phyloP scores from a whole-genome alignment of 2,113 vertebrate genomes.

The Tupaia tana region DNA sequence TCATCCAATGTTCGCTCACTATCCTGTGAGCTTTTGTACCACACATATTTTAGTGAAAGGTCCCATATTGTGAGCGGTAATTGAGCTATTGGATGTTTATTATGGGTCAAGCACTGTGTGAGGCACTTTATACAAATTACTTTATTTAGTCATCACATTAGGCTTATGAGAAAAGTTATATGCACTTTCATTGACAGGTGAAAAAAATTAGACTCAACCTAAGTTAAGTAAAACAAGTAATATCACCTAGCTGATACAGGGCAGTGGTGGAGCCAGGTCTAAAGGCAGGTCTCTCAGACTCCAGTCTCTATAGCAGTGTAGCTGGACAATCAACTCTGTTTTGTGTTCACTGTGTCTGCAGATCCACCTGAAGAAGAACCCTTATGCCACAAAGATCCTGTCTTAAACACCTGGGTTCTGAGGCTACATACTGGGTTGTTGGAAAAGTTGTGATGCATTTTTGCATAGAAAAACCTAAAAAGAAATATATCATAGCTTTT shows the following conservation, averaged over 20 bases:
- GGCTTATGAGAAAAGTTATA: neutral
- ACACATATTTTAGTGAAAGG: neutral
- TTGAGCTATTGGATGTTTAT: neutral
- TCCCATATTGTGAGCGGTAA: neutral
- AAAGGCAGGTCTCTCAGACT: neutral
- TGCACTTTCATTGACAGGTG: neutral
- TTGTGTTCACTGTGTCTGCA: neutral
- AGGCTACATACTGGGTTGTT: too few relatives aligned
- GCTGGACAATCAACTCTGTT: neutral
- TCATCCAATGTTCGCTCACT: too few relatives aligned
- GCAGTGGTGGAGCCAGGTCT: neutral
- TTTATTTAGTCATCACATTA: neutral
- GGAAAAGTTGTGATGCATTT: too few relatives aligned
- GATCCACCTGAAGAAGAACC: neutral
- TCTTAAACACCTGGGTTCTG: neutral
- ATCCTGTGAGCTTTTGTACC: too few relatives aligned
- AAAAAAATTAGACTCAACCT: neutral
- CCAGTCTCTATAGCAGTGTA: too few relatives aligned
- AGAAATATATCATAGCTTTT: too few relatives aligned
- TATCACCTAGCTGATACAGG: neutral
- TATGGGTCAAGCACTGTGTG: neutral
- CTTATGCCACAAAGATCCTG: neutral
- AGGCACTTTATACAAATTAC: neutral
- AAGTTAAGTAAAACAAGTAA: neutral
- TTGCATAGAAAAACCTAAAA: too few relatives aligned